Evolutionary conservation across 2,797 vertebrate species (phyloP).

Genomic region (Enteromius trimaculatus): DNA sequence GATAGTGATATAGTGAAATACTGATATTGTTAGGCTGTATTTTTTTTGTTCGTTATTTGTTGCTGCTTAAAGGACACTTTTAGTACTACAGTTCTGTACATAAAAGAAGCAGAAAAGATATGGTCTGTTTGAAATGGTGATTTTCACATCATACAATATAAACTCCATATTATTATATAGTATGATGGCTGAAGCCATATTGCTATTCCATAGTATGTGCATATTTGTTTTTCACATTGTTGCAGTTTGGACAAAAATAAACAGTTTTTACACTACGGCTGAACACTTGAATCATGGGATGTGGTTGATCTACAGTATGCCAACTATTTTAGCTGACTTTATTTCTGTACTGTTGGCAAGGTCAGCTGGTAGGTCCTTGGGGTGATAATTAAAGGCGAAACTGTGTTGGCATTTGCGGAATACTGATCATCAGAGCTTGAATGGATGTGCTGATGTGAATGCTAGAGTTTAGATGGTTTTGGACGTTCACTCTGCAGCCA

Average conservation of each 20-base stretch:
- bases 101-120: neutral
- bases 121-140: neutral
- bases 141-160: neutral
- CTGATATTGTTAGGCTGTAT: constrained; percentile 17
- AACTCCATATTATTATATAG: neutral
- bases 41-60: constrained; percentile 1
- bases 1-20: neutral
- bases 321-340: neutral
- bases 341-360: constrained; percentile 9
- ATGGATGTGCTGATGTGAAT: constrained; percentile 16
- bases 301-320: neutral
- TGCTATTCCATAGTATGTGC: constrained; percentile 16
- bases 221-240: neutral
- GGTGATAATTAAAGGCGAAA: neutral
- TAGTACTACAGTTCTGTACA: constrained; percentile 9
- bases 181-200: neutral
- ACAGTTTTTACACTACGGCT: neutral
- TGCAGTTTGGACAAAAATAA: neutral
- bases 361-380: neutral
- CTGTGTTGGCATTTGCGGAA: constrained; percentile 5
- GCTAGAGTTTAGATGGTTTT: constrained; percentile 32
- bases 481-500: constrained; percentile 83
- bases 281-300: neutral
- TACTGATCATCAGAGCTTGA: constrained; percentile 30
- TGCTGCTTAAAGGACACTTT: constrained; percentile 21